Base-by-base conservation (phyloP, 2,888 invertebrate genomes). In the Chloroclysta siterata region DNA sequence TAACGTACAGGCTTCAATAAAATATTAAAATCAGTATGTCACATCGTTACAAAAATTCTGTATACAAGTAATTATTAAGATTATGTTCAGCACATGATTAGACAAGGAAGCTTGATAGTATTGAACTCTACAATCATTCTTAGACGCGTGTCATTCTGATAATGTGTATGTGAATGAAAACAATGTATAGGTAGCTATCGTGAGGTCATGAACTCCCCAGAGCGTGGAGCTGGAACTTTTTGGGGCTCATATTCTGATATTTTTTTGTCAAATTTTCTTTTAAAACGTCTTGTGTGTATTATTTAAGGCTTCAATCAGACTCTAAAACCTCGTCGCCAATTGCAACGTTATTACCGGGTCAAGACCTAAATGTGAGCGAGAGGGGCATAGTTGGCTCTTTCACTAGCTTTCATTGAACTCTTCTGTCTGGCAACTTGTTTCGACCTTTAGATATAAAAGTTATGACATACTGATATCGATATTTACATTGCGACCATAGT, bases 391-490 rank as follows among this genome's bases (percentile, higher is more conserved):
- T 15, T 14, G 0, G 15, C 0, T 14, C 14, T 50, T 50, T 28
- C 3, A 28, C 29, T 13, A n/a, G 3, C n/a, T 48, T 29, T 28
- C 4, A 28, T 13, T n/a, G 7, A 29, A n/a, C 13, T n/a, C 15
- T n/a, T 33, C 29, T 14, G 15, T 39, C 36, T 36, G 36, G 36
- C 36, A 14, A 5, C 36, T 47, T 56, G 44, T 44, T 41, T 41
- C 36, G 33, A 54, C 15, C 28, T 44, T 44, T 36, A n/a, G 17
- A 22, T 47, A 22, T 47, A 13, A n/a, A 28, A 28, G 36, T 52
- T 2, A 52, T 33, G 60, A 51, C 65, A 61, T 58, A 65, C 65
- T 61, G 65, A 62, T 50, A 22, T 60, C 36, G 48, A 51, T 44
- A 60, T 58, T 53, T 42, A 56, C 33, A 64, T 36, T 64, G 53